Percentiles rank a stretch among this genome's conserved stretches.
Conservation (phyloP, 2,797 vertebrate genomes). For the Myiothlypis coronata region DNA sequence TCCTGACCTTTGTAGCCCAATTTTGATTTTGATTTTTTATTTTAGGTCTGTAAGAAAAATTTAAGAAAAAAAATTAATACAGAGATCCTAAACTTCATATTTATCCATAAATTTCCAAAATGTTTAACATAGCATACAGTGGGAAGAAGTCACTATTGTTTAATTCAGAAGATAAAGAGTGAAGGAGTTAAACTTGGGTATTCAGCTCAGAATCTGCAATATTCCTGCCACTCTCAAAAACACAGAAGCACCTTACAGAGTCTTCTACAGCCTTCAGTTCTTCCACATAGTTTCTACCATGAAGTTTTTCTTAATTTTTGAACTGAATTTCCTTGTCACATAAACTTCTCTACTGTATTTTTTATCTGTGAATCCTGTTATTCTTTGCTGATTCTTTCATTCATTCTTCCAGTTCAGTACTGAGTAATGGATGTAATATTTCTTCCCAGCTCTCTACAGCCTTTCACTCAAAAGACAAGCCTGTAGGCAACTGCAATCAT, state of each 20-base stretch:
- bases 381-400: neutral
- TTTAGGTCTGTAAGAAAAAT: neutral
- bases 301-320: neutral
- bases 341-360: neutral
- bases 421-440: neutral
- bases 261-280: neutral
- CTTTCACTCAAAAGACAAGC: neutral
- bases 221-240: neutral
- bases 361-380: neutral
- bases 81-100: neutral
- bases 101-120: neutral
- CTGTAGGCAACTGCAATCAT: neutral
- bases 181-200: neutral
- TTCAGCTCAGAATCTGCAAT: neutral
- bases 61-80: neutral
- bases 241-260: neutral
- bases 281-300: neutral
- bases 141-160: neutral
- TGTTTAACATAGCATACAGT: neutral
- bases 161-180: neutral
- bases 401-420: neutral
- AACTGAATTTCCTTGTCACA: neutral
- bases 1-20: neutral
- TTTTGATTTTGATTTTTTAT: neutral
- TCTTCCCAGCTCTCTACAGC: neutral